phyloP scores from a whole-genome alignment of 2,888 invertebrate species.

The Trachelus stipa region DNA sequence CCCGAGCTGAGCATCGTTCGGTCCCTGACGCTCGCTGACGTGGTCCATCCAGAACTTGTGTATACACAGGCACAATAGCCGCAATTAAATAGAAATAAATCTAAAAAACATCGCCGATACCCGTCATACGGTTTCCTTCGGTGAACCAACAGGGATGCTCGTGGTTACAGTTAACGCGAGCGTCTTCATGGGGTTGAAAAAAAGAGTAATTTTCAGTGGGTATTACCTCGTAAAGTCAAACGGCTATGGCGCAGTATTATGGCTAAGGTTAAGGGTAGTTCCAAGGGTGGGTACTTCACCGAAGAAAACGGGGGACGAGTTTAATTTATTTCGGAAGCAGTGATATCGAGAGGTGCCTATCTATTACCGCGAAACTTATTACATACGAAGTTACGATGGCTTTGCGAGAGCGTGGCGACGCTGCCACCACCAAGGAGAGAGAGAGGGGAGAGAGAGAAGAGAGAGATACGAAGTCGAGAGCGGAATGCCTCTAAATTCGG shows the following conservation, averaged over 20 bases:
- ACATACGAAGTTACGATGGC: conserved; percentile 36
- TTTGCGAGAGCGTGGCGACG: conserved; percentile 25
- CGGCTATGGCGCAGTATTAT: conserved; percentile 21
- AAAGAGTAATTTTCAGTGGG: conserved; percentile 19
- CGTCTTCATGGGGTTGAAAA: neutral
- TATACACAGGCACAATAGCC: neutral
- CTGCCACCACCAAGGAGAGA: conserved; percentile 10
- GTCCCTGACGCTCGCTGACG: neutral
- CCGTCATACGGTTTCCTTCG: neutral
- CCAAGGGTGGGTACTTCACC: neutral
- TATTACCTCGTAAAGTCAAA: conserved; percentile 40
- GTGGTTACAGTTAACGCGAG: neutral
- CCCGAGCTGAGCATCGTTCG: neutral
- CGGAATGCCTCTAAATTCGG: conserved; percentile 53
- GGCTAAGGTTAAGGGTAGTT: conserved; percentile 5
- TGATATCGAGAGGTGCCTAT: conserved; percentile 29
- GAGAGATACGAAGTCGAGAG: conserved; percentile 13
- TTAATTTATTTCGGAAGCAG: conserved; percentile 45
- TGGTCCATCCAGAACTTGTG: neutral
- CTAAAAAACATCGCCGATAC: neutral
- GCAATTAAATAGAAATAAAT: neutral
- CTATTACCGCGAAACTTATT: conserved; percentile 43
- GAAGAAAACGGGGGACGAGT: conserved; percentile 18
- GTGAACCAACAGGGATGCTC: neutral
- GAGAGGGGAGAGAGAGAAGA: conserved; percentile 33